Base-by-base conservation (phyloP, 2,888 invertebrate species). In the Cecidostiba fungosa region DNA sequence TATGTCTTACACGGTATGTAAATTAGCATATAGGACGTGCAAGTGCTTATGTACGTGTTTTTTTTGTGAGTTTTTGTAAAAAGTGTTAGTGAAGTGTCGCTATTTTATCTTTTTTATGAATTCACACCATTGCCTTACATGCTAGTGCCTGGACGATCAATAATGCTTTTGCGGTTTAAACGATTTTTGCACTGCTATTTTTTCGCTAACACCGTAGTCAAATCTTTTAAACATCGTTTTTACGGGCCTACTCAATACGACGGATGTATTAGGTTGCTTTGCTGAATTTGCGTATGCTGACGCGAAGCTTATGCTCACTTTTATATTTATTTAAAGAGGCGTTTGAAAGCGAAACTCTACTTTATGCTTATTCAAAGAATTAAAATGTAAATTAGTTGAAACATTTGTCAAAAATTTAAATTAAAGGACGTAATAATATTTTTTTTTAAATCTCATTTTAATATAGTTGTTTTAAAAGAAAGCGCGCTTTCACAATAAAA, bases 81-180 rank as follows among this genome's bases (percentile, higher is more conserved):
- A 66, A 23, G 43, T 43, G 72, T 36, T 32, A 36, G n/a, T 72
- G n/a, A 19, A 8, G 32, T 36, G 32, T n/a, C n/a, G 70, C n/a
- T 84, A 78, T 81, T 43, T 62, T 26, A 23, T 82, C 26, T 69
- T 32, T n/a, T 81, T 79, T 77, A 26, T 77, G 54, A 77, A 82
- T 77, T 70, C 59, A 77, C 72, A 77, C 59, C 23, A 23, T 32
- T 77, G 43, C 32, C 83, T 83, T 83, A 77, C 26, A 47, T 50
- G n/a, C 59, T 83, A 72, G 43, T 23, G 69, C n/a, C 66, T 82
- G 82, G 77, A 82, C 78, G 74, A 79, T 73, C 70, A 77, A 59
- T 43, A 77, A 73, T 66, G 8, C 54, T 43, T 74, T 82, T 66
- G 16, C 1, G 10, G 43, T 62, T 36, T 36, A 39, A 8, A 74